Percentiles rank a stretch among this genome's conserved stretches.
Conservation (phyloP, 2,113 vertebrate genomes). For the Oriolus oriolus region DNA sequence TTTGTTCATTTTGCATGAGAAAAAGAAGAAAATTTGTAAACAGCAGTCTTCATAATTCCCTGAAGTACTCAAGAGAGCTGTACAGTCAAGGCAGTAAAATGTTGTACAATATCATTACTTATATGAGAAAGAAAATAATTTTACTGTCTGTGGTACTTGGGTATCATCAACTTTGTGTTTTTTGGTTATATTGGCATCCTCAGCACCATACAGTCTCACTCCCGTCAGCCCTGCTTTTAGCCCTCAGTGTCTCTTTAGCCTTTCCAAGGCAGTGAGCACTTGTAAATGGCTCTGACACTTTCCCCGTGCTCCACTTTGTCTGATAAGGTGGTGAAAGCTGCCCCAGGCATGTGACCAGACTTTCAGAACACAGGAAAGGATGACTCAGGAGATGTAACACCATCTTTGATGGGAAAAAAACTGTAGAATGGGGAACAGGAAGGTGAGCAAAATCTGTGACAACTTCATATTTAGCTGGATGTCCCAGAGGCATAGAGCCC, state of each 20-base stretch:
- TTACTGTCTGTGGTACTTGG: neutral
- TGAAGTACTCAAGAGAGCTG: conserved; percentile 25
- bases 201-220: neutral
- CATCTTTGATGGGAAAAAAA: neutral
- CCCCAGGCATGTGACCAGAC: neutral
- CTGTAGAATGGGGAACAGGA: neutral
- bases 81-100: conserved; percentile 41
- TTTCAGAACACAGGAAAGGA: neutral
- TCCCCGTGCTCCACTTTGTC: neutral
- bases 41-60: conserved; percentile 27
- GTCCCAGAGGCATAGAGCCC: neutral
- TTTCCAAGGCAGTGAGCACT: neutral
- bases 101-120: neutral
- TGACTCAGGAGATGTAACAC: neutral
- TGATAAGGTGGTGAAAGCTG: neutral
- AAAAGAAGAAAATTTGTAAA: conserved; percentile 31
- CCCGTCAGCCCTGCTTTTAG: neutral
- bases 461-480: neutral
- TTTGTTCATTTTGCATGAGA: conserved; percentile 33
- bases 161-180: neutral
- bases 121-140: neutral
- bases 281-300: neutral
- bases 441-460: neutral
- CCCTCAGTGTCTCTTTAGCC: neutral
- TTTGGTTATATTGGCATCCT: neutral